phyloP scores from a whole-genome alignment of 2,113 vertebrate species.

The Syngnathus floridae region DNA sequence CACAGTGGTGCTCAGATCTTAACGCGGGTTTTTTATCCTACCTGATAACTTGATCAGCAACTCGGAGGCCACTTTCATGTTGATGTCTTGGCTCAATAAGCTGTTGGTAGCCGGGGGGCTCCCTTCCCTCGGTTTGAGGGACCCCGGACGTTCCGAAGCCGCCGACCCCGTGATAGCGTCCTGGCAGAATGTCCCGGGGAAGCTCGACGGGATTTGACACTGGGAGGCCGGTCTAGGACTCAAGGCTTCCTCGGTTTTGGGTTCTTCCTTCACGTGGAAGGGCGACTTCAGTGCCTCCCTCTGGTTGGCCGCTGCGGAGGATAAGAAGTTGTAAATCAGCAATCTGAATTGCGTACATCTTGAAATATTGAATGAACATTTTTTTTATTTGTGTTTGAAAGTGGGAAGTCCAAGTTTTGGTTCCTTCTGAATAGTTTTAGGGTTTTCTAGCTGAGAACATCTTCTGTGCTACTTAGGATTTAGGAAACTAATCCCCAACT shows the following conservation, averaged over 20 bases:
- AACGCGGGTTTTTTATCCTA: constrained; percentile 45
- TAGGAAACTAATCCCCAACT: constrained; percentile 22
- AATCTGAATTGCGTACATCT: not conserved
- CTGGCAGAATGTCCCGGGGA: constrained; percentile 71
- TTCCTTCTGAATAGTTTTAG: no score
- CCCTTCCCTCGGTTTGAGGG: constrained; percentile 69
- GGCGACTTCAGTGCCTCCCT: constrained; percentile 87
- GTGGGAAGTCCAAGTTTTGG: no score
- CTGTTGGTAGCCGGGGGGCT: constrained; percentile 76
- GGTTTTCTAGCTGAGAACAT: not conserved
- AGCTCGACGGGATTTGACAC: constrained; percentile 68
- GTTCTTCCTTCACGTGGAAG: constrained; percentile 92
- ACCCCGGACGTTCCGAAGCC: constrained; percentile 39
- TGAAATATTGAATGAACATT: no score
- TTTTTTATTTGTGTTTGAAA: no score
- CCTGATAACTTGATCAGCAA: constrained; percentile 98
- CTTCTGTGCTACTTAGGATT: not conserved
- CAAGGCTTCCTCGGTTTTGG: constrained; percentile 76
- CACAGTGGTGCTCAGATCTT: not conserved
- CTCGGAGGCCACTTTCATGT: constrained; percentile 91
- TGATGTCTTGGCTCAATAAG: constrained; percentile 86
- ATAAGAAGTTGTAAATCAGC: not conserved
- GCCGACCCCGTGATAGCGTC: constrained; percentile 61
- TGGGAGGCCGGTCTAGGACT: constrained; percentile 66
- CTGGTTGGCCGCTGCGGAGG: constrained; percentile 87